Conservation (phyloP, 2,797 vertebrate genomes). For the Hippopotamyrus pictus region DNA sequence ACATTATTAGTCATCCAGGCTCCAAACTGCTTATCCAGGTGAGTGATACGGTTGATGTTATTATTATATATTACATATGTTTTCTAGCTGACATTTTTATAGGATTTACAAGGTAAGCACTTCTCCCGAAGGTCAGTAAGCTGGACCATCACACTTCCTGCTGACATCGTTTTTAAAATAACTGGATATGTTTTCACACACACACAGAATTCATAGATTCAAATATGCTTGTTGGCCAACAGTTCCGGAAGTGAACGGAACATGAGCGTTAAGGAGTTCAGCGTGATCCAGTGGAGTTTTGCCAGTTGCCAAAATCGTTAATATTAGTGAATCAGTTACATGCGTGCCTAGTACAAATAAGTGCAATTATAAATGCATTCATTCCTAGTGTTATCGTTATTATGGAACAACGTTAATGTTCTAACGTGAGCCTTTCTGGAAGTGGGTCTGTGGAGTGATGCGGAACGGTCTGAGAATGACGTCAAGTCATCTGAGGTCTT, state of each 20-base stretch:
- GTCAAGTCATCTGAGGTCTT: not conserved
- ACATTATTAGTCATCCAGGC: not conserved
- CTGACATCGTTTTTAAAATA: not conserved
- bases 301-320: not conserved
- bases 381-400: too few species aligned
- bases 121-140: not conserved
- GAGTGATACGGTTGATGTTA: not conserved
- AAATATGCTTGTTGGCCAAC: not conserved
- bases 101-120: slow-evolving; percentile 6
- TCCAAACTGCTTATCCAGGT: slow-evolving; percentile 5
- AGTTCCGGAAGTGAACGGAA: not conserved
- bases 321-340: not conserved
- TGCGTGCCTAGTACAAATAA: not conserved
- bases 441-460: not conserved
- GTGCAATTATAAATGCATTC: not conserved
- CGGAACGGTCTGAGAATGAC: not conserved
- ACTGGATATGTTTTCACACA: not conserved
- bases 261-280: not conserved
- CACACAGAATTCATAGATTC: not conserved
- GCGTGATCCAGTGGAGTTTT: not conserved
- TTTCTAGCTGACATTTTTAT: slow-evolving; percentile 1
- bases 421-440: not conserved
- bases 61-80: not conserved
- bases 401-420: not conserved
- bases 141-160: not conserved